Evolutionary conservation across 1,140 invertebrate species (phyloP).

Genomic region (Nomia melanderi): DNA sequence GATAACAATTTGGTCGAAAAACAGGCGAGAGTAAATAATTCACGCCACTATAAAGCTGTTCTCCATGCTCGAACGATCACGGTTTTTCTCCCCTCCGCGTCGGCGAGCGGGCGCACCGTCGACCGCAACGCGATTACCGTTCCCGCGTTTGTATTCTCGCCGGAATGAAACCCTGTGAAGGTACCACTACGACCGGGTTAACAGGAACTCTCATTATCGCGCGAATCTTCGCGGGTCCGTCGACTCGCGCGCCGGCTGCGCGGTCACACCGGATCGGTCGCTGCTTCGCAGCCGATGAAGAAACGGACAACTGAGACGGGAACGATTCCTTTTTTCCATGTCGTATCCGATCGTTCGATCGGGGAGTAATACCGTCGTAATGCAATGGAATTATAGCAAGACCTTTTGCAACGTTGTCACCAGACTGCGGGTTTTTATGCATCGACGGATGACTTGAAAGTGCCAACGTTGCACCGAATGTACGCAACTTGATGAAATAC

Average conservation of each 20-base stretch:
- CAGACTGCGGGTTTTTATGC: too few species aligned
- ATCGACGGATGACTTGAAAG: too few species aligned
- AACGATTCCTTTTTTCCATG: too few species aligned
- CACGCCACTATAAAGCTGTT: conserved; percentile 39
- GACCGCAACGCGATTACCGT: conserved; percentile 39
- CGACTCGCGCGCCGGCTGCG: not conserved
- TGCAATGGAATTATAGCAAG: too few species aligned
- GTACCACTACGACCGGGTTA: conserved; percentile 17
- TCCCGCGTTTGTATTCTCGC: conserved; percentile 17
- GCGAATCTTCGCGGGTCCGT: conserved; percentile 17
- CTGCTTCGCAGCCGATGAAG: too few species aligned
- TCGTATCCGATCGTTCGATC: too few species aligned
- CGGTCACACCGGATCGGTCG: not conserved
- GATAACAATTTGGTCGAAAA: conserved; percentile 39
- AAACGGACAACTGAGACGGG: too few species aligned
- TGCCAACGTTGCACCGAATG: too few species aligned
- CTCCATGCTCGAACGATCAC: conserved; percentile 38
- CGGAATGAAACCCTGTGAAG: conserved; percentile 1
- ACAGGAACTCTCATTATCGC: conserved; percentile 37
- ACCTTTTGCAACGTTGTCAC: too few species aligned
- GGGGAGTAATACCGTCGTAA: too few species aligned
- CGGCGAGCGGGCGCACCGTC: not conserved
- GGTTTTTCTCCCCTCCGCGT: not conserved
- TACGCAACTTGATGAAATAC: too few species aligned
- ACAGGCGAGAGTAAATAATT: conserved; percentile 50